Conservation (phyloP, 2,888 invertebrate species). For the Reticulitermes lucifugus region DNA sequence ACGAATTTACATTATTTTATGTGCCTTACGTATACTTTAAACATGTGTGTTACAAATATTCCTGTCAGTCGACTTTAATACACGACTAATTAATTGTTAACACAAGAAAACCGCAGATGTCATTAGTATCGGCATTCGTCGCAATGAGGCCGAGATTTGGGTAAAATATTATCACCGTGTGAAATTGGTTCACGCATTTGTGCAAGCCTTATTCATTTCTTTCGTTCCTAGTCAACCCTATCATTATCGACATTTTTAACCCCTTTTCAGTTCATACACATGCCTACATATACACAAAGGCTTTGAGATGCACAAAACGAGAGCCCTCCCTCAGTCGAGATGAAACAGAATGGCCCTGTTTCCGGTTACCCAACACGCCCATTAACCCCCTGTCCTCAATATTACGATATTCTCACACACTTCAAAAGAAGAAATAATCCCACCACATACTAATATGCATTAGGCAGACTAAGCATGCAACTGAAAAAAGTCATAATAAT, state of each 20-base stretch:
- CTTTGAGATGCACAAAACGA: conserved; percentile 10
- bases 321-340: neutral
- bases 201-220: conserved; percentile 10
- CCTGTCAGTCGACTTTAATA: too few species aligned
- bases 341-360: conserved; percentile 18
- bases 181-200: conserved; percentile 7
- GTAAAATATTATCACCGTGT: conserved; percentile 31
- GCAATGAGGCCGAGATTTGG: neutral
- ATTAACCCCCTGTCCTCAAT: conserved; percentile 10
- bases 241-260: conserved; percentile 16
- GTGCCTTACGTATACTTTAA: too few species aligned
- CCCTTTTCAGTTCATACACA: conserved; percentile 12
- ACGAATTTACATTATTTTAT: too few species aligned
- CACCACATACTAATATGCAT: neutral
- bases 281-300: neutral
- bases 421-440: conserved; percentile 2
- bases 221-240: conserved; percentile 4
- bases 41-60: too few species aligned
- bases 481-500: too few species aligned
- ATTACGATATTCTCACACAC: neutral
- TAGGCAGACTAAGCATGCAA: too few species aligned
- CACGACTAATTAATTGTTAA: too few species aligned
- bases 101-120: too few species aligned
- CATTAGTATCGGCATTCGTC: neutral
- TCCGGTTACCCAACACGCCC: conserved; percentile 41